Evolutionary conservation across 1,140 invertebrate genomes (phyloP).

Genomic region (Eupristina koningsbergeri): DNA sequence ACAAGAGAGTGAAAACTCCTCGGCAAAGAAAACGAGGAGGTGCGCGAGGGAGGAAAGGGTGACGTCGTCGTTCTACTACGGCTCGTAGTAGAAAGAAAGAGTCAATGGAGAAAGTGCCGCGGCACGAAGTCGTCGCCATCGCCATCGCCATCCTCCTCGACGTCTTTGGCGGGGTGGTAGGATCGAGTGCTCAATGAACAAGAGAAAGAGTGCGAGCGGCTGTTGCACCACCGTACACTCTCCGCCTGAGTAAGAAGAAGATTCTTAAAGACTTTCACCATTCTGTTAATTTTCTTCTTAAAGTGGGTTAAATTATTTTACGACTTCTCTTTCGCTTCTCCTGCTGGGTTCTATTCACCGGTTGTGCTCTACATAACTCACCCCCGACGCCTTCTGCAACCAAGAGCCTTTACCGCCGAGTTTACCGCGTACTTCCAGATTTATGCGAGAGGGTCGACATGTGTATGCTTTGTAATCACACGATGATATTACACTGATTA

Average conservation of each 20-base stretch:
- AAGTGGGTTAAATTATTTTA: constrained; percentile 72
- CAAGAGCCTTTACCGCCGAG: constrained; percentile 16
- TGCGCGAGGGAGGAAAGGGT: constrained; percentile 23
- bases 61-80: constrained; percentile 60
- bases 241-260: constrained; percentile 39
- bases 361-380: constrained; percentile 31
- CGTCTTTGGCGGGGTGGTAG: constrained; percentile 54
- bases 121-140: no score
- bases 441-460: background rate
- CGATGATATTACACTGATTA: background rate
- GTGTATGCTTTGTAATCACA: background rate
- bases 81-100: constrained; percentile 72
- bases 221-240: constrained; percentile 54
- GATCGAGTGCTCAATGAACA: constrained; percentile 70
- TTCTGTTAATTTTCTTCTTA: constrained; percentile 71
- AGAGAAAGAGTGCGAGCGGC: constrained; percentile 59
- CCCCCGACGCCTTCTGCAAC: background rate
- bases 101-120: constrained; percentile 72
- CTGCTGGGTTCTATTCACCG: background rate
- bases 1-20: constrained; percentile 20
- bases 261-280: constrained; percentile 71
- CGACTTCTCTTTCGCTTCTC: constrained; percentile 55
- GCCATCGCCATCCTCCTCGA: constrained; percentile 55
- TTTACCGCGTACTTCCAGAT: background rate
- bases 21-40: constrained; percentile 54